Percentiles rank a stretch among this genome's conserved stretches.
These are phyloP conservation scores for Mimumesa dahlbomi DNA, from an alignment of 2,888 invertebrate genomes.

Conservation along the genomic window DNA sequence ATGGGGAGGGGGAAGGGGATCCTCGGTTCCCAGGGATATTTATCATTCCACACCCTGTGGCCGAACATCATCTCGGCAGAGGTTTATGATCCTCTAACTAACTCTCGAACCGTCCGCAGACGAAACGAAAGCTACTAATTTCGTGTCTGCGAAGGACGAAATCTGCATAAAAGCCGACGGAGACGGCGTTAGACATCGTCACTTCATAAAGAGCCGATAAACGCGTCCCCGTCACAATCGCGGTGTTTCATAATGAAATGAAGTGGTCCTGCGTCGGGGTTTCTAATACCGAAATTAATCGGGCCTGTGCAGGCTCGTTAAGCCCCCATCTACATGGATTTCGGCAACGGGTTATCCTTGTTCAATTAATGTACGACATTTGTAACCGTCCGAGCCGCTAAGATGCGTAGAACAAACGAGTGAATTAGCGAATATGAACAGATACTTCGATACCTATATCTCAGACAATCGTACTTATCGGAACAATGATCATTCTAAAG, in stretches of 20 bases:
- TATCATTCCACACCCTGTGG: slow-evolving; percentile 21
- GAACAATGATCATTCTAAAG: no score
- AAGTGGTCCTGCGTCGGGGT: slow-evolving; percentile 10
- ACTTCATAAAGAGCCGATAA: slow-evolving; percentile 28
- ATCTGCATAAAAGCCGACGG: slow-evolving; percentile 31
- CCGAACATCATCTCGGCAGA: slow-evolving; percentile 13
- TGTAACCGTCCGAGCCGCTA: neutral
- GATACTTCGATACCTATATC: no score
- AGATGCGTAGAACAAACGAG: neutral
- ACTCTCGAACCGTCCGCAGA: slow-evolving; percentile 6
- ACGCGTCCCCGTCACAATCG: neutral
- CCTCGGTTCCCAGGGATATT: slow-evolving; percentile 25
- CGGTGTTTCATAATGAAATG: slow-evolving; percentile 40
- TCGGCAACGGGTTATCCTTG: slow-evolving; percentile 10
- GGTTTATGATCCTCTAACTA: slow-evolving; percentile 21
- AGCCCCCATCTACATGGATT: neutral
- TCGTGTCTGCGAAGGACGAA: slow-evolving; percentile 36
- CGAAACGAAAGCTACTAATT: slow-evolving; percentile 16
- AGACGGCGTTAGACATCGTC: slow-evolving; percentile 6
- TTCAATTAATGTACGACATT: slow-evolving; percentile 31
- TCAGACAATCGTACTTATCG: no score
- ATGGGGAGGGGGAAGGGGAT: no score
- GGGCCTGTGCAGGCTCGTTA: neutral
- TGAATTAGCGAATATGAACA: neutral
- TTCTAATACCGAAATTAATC: slow-evolving; percentile 45